Evolutionary conservation across 2,888 invertebrate species (phyloP).

Genomic region (Ophraella communa): DNA sequence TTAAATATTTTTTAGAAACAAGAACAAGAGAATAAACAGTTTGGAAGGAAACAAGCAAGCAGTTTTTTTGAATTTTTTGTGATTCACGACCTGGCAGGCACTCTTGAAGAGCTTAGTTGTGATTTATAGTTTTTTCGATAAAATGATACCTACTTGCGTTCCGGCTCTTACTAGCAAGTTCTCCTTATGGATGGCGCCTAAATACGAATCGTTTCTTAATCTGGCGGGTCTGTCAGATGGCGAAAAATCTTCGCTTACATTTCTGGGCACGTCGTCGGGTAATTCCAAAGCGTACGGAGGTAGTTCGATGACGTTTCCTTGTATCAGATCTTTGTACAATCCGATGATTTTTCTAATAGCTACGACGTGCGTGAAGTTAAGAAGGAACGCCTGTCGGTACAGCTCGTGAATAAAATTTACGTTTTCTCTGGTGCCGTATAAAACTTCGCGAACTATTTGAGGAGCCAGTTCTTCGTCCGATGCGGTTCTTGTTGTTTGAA

Average conservation of each 20-base stretch:
- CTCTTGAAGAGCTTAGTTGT: too few relatives aligned
- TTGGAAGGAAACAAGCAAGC: too few relatives aligned
- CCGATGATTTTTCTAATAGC: slow-evolving; percentile 89
- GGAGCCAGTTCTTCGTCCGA: slow-evolving; percentile 60
- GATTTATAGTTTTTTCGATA: too few relatives aligned
- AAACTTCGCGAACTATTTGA: slow-evolving; percentile 83
- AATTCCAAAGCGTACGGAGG: slow-evolving; percentile 82
- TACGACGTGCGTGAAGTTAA: slow-evolving; percentile 84
- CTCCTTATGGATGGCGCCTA: slow-evolving; percentile 82
- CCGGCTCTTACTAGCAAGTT: slow-evolving; percentile 83
- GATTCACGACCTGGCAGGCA: too few relatives aligned
- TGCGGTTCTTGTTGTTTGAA: slow-evolving; percentile 54
- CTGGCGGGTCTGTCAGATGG: slow-evolving; percentile 54
- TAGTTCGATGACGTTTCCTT: slow-evolving; percentile 77
- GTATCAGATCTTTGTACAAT: slow-evolving; percentile 96
- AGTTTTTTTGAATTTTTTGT: too few relatives aligned
- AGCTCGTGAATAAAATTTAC: slow-evolving; percentile 95
- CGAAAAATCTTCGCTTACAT: slow-evolving; percentile 31
- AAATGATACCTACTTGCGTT: slow-evolving; percentile 66
- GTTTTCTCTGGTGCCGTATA: slow-evolving; percentile 87
- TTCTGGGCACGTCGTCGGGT: slow-evolving; percentile 60
- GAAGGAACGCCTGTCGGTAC: slow-evolving; percentile 89
- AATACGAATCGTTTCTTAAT: slow-evolving; percentile 83
- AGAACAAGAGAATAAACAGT: too few relatives aligned
- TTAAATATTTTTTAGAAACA: too few relatives aligned